Percentiles rank a stretch among this genome's conserved stretches.
Evolutionary conservation across 2,888 invertebrate genomes (phyloP).

Genomic region (Pyrocoelia pectoralis): DNA sequence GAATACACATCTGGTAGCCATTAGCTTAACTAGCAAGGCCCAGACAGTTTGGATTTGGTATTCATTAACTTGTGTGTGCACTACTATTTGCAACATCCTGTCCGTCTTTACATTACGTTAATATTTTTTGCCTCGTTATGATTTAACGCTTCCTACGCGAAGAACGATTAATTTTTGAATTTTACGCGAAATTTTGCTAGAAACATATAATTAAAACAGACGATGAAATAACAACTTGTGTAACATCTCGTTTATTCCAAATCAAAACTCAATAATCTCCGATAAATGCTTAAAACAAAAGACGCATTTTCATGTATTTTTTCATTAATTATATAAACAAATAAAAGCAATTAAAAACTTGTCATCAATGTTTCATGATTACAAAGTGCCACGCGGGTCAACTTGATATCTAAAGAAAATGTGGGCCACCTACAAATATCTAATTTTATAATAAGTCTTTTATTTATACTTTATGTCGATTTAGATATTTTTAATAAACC

Average conservation of each 20-base stretch:
- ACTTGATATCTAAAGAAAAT: constrained; percentile 21
- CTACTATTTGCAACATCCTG: constrained; percentile 42
- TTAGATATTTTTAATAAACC: constrained; percentile 9
- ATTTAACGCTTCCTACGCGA: background rate
- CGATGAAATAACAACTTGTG: constrained; percentile 21
- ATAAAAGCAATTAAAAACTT: constrained; percentile 23
- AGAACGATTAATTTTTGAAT: background rate
- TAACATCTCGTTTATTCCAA: constrained; percentile 20
- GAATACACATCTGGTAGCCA: constrained; percentile 50
- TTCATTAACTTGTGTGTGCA: constrained; percentile 31
- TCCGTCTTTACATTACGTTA: constrained; percentile 15
- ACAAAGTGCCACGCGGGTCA: constrained; percentile 30
- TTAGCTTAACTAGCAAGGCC: constrained; percentile 47
- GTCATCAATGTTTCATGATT: constrained; percentile 23
- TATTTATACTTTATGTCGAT: constrained; percentile 14
- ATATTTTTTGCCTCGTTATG: background rate
- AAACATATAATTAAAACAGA: background rate
- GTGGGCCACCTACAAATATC: constrained; percentile 33
- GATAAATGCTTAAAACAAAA: constrained; percentile 29
- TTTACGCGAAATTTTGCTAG: no score
- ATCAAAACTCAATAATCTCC: constrained; percentile 19
- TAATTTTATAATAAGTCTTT: constrained; percentile 23
- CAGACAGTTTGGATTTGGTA: constrained; percentile 39
- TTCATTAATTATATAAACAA: constrained; percentile 26
- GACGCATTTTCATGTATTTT: constrained; percentile 24